Evolutionary conservation across 2,888 invertebrate genomes (phyloP), one percentile per base, ranked within the genome.

Genomic region (Andrena trimmerana): DNA sequence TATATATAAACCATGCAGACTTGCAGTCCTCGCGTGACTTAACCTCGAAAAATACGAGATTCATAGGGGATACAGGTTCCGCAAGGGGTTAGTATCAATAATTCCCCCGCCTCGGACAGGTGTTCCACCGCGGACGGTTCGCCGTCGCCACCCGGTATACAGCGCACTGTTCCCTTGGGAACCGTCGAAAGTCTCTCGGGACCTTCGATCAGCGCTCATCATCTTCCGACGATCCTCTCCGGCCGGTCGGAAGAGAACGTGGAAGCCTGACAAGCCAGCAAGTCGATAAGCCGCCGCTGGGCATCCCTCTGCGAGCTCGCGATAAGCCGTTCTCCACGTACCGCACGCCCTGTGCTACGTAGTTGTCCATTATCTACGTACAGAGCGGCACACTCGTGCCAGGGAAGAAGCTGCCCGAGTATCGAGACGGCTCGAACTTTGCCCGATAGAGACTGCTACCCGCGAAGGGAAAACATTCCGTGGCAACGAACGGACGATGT

Each of bases 231-330:
- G 75, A 59, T 80, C 81, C 54, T 62, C 69, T 67, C 33, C 50
- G 54, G 57, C n/a, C 50, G 48, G 29, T 72, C 54, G 63, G 67
- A 65, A 29, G 59, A 76, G 72, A 54, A 68, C 74, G 69, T 60
- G 42, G 85, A 82, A 84, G 80, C 79, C 86, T 86, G 86, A 86
- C 88, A 86, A 86, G 83, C 83, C 78, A 78, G 76, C 81, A 88
- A 90, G 90, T 91, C 91, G 92, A 92, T 92, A 91, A 92, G 90
- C 90, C 88, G 87, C 83, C 86, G 83, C 76, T 84, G 86, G 88
- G 77, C 87, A 84, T 86, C 86, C 88, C 85, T 86, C 91, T 92
- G 92, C 89, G 87, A 90, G 87, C 86, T 87, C 68, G 89, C 88
- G 91, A 92, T 92, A 92, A 92, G 92, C 91, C 77, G 81, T 20